Percentiles rank a stretch among this genome's conserved stretches.
Conservation (phyloP, 2,113 vertebrate genomes). For the Penelope pileata region DNA sequence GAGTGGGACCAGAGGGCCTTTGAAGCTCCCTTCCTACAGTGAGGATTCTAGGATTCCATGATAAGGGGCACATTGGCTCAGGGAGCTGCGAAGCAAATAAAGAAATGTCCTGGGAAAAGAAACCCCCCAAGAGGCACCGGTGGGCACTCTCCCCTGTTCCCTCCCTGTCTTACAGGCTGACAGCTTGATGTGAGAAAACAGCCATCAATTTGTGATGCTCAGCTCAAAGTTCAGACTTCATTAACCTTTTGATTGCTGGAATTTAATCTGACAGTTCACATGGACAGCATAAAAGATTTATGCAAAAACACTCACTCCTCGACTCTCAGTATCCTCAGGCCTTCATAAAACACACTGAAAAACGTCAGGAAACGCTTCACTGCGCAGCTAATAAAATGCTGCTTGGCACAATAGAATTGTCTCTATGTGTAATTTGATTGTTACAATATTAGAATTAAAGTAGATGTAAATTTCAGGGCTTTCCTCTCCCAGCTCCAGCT, state of each 20-base stretch:
- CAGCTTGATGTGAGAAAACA: neutral
- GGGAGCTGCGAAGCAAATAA: neutral
- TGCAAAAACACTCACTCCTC: neutral
- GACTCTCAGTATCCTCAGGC: neutral
- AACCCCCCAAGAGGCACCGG: neutral
- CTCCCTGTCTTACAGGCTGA: neutral
- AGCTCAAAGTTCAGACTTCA: conserved; percentile 23
- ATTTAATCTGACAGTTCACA: neutral
- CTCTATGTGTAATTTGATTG: neutral
- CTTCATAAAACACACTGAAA: neutral
- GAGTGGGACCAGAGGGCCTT: too few species aligned
- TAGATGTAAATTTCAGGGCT: neutral
- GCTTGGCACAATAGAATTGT: neutral
- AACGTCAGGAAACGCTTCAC: neutral
- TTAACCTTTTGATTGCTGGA: conserved; percentile 51
- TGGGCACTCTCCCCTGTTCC: neutral
- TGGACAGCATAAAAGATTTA: neutral
- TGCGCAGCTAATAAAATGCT: neutral
- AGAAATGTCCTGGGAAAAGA: neutral
- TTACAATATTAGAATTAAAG: neutral
- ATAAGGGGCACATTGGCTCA: neutral
- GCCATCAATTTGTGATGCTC: neutral
- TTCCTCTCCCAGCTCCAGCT: neutral
- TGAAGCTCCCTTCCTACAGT: too few species aligned
- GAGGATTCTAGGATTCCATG: too few species aligned